Base-by-base conservation (phyloP, 1,140 invertebrate genomes). In the Paralvinella palmiformis region DNA sequence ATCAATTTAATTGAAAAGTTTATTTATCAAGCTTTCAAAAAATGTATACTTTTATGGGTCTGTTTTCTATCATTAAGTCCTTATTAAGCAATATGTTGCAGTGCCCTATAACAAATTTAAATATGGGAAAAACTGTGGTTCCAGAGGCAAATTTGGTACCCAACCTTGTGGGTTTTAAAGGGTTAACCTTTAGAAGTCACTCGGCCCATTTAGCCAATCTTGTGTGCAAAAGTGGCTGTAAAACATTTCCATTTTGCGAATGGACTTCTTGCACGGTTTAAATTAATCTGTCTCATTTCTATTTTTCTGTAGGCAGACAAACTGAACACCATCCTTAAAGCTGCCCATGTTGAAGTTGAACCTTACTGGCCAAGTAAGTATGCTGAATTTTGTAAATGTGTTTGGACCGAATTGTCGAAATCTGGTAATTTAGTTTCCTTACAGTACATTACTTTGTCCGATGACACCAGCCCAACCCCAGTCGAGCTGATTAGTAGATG, bases 311-410 rank as follows among this genome's bases (percentile, higher is more conserved):
- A 97, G 94, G 91, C 91, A 71, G 96, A 99, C 75, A 99, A 99
- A 83, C 95, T 99, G 75, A 88, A 87, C 64, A 96, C 96, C 63
- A 94, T 99, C 78, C 81, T 99, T 72, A 98, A 98, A 81, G 94
- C 96, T 31, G 96, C 96, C 55, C 88, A 87, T 77, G 94, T 99
- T 63, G 90, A 93, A 53, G 89, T 99, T 29, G 97, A 99, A 79
- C 95, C 96, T 24, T 99, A 97, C 83, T 99, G 97, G 97, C 94
- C 96, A 62, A 92, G 84, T 79, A 78, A 73, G 75, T 69, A 33
- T 53, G 33, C 17, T 37, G 24, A 24, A 10, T 57, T 33, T 17
- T 57, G 6, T 57, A 33, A 10, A 10, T 17, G 10, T 53, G 13
- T 53, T 17, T 13, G 10, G 7, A 13, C 10, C 24, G 10, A 13